phyloP scores from a whole-genome alignment of 2,888 invertebrate genomes.

The Priocnemis perturbator region DNA sequence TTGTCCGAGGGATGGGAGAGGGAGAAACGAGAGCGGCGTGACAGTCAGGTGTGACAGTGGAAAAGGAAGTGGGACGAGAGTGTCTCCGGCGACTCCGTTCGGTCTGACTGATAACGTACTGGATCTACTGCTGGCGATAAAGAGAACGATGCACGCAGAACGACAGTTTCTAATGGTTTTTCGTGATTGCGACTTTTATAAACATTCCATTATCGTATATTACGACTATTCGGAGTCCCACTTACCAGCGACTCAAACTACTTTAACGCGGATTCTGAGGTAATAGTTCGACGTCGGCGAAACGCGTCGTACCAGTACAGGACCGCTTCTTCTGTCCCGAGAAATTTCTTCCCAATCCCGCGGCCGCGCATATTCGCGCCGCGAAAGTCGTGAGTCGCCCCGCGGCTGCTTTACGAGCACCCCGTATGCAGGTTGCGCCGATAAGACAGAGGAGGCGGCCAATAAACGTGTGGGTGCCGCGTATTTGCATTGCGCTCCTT shows the following conservation, averaged over 20 bases:
- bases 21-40: constrained; percentile 4
- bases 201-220: no score
- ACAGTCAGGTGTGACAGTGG: neutral
- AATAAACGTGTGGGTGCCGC: constrained; percentile 27
- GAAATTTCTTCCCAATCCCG: constrained; percentile 5
- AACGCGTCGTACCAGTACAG: no score
- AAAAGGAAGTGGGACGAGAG: constrained; percentile 18
- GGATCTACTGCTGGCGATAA: constrained; percentile 24
- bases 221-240: no score
- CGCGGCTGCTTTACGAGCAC: constrained; percentile 20
- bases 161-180: no score
- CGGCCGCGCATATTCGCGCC: neutral
- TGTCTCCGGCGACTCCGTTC: constrained; percentile 6
- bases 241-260: no score
- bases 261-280: no score
- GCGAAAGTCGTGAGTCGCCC: constrained; percentile 14
- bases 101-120: constrained; percentile 25
- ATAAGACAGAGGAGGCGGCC: constrained; percentile 13
- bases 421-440: constrained; percentile 13
- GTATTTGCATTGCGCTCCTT: constrained; percentile 33
- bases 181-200: no score
- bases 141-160: neutral
- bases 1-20: neutral
- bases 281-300: no score
- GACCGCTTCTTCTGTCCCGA: neutral